A percentile compares a stretch with the other conserved stretches of the same genome.
These are phyloP conservation scores for Emmelina monodactyla DNA, from an alignment of 2,888 invertebrate species.

Conservation along the genomic window DNA sequence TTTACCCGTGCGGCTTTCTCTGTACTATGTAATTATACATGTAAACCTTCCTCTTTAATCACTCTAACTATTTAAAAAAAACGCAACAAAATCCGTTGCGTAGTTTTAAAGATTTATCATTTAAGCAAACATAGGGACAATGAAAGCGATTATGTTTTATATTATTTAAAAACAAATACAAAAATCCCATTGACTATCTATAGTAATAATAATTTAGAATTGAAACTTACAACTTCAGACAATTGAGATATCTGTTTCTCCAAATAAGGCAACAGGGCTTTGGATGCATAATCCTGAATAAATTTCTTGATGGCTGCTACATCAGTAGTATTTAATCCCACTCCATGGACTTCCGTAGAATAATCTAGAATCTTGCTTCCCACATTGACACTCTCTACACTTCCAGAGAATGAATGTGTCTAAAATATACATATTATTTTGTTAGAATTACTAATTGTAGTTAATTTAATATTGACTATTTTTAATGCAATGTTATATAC, in stretches of 20 bases:
- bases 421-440: conserved; percentile 22
- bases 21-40: too few relatives aligned
- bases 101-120: too few relatives aligned
- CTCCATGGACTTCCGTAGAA: conserved; percentile 71
- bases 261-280: conserved; percentile 88
- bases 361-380: conserved; percentile 51
- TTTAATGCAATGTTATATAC: conserved; percentile 28
- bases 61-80: too few relatives aligned
- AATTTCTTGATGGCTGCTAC: conserved; percentile 85
- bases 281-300: conserved; percentile 85
- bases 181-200: too few relatives aligned
- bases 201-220: too few relatives aligned
- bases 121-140: too few relatives aligned
- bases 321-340: conserved; percentile 81
- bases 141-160: too few relatives aligned
- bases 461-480: too few relatives aligned
- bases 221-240: conserved; percentile 72
- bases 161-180: too few relatives aligned
- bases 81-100: too few relatives aligned
- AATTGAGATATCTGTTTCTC: conserved; percentile 86
- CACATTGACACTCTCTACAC: conserved; percentile 69
- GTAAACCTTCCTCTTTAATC: too few relatives aligned
- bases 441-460: neutral
- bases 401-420: conserved; percentile 61
- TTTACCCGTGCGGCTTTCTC: too few relatives aligned